Evolutionary conservation across 2,797 vertebrate species (phyloP), one percentile per base, ranked within the genome.

Genomic region (Anguilla pacifica): DNA sequence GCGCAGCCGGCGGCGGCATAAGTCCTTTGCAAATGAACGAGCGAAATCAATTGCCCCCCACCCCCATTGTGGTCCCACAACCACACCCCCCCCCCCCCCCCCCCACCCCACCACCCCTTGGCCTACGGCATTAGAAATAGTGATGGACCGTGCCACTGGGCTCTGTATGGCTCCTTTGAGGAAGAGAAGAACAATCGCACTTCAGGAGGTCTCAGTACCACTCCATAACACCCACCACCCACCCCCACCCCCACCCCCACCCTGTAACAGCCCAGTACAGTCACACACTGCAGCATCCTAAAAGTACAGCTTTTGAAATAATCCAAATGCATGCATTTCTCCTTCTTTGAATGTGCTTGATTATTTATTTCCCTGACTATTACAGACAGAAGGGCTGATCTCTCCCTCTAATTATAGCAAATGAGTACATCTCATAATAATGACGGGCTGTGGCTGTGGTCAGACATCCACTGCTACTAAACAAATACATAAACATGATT

Each of bases 1-100:
- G 77, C 39, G 19, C 79, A 82, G 74, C 31, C 35, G 13, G 10
- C 5, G 11, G 72, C 74, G 61, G 86, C 4, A 43, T 35, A 82
- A 87, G 79, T 51, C 35, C 46, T 28, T 67, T 22, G 22, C 57
- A 64, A 83, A 87, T 83, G 51, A 79, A 57, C n/a, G 2, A 19
- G 25, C 19, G 59, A 83, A 57, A 87, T 83, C 79, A 83, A 83
- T 83, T 13, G 1, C 59, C 81, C 53, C 15, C 84, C 49, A 1
- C 35, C 10, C 57, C 59, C 25, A 3, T 35, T 35, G 15, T 6
- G 3, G 11, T 13, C 13, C 39, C 15, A 28, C 0, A 3, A 35
- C 35, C 35, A 35, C 7, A 3, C 9, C 31, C 70, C 31, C 13
- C 35, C 35, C 39, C 39, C 2, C 39, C 9, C 31, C 31, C 31